Conservation (phyloP, 2,888 invertebrate species). For the Ormyrus pomaceus region DNA sequence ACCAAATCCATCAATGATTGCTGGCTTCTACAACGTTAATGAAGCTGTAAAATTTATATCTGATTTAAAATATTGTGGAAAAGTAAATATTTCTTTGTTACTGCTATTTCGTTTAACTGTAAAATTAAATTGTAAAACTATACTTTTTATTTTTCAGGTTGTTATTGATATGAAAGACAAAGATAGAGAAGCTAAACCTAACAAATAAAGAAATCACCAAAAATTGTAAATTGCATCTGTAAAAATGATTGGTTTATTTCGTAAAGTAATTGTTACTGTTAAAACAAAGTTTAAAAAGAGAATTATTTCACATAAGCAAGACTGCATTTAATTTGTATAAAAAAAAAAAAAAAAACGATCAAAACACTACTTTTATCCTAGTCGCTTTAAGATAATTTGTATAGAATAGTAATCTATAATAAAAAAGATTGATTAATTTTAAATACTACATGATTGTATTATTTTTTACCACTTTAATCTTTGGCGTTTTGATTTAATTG, state of each 20-base stretch:
- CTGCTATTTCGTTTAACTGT: not conserved
- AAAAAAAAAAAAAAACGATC: conserved; percentile 1
- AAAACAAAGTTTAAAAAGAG: not conserved
- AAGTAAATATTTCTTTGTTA: conserved; percentile 72
- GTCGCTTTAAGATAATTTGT: conserved; percentile 31
- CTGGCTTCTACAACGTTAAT: conserved; percentile 79
- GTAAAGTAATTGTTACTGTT: not conserved
- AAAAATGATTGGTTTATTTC: conserved; percentile 39
- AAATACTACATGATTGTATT: too few relatives aligned
- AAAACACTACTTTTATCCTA: conserved; percentile 2
- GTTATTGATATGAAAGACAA: conserved; percentile 69
- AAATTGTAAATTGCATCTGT: not conserved
- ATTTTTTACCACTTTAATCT: too few relatives aligned
- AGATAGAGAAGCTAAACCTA: conserved; percentile 57
- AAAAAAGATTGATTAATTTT: not conserved
- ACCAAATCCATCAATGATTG: conserved; percentile 78
- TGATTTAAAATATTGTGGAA: conserved; percentile 80
- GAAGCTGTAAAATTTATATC: conserved; percentile 79
- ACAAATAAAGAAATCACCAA: not conserved
- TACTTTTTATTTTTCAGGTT: conserved; percentile 61
- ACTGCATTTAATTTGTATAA: conserved; percentile 19
- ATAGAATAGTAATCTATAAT: conserved; percentile 23
- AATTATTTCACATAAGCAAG: conserved; percentile 13
- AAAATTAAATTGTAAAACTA: not conserved
- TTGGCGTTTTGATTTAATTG: too few relatives aligned